Evolutionary conservation across 2,113 vertebrate species (phyloP).

Genomic region (Acrocephalus arundinaceus): DNA sequence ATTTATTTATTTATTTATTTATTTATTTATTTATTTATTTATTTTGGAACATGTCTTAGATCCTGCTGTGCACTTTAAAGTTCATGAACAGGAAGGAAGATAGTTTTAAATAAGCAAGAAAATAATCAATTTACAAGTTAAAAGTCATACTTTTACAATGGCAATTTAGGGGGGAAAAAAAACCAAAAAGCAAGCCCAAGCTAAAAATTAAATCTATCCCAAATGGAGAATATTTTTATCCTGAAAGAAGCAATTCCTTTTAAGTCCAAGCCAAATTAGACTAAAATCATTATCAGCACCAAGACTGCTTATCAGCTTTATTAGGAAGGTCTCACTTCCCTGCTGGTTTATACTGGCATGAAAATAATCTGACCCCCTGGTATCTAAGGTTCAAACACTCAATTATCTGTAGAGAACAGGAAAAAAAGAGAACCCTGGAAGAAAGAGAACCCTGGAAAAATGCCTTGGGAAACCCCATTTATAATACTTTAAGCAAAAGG

Average conservation of each 20-base stretch:
- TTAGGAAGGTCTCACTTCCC: background rate
- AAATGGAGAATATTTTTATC: background rate
- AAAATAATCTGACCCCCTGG: background rate
- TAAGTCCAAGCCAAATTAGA: background rate
- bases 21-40: no score
- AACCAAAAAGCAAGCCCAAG: background rate
- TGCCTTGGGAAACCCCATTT: no score
- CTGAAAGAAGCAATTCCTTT: rapidly evolving
- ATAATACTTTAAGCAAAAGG: no score
- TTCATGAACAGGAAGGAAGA: background rate
- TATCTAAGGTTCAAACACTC: background rate
- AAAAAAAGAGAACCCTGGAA: no score
- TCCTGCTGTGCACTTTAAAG: background rate
- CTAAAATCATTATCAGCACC: background rate
- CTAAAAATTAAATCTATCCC: background rate
- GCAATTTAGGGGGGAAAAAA: background rate
- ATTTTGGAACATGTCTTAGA: background rate
- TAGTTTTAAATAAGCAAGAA: background rate
- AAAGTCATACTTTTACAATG: background rate
- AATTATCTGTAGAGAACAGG: no score
- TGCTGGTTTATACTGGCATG: background rate
- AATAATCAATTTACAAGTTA: background rate
- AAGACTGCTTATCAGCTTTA: background rate
- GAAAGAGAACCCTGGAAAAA: no score
- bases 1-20: no score